These are phyloP conservation scores for Ginglymostoma cirratum DNA, from an alignment of 2,113 vertebrate species.

Conservation along the genomic window DNA sequence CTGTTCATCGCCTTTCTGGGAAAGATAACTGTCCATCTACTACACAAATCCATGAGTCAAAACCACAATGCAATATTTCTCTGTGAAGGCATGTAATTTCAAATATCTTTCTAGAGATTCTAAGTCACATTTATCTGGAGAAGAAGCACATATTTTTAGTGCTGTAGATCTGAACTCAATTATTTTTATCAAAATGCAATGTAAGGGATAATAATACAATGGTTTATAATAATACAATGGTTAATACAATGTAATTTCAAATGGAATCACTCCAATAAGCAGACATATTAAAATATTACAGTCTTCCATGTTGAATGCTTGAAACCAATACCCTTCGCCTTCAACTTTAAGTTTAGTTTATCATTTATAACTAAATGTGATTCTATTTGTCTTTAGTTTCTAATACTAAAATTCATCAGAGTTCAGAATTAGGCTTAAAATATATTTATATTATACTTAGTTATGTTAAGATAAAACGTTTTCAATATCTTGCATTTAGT, in stretches of 20 bases:
- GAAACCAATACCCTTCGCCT: background rate
- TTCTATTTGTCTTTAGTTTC: background rate
- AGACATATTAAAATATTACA: slow-evolving; percentile 1
- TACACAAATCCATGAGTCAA: background rate
- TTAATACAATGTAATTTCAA: background rate
- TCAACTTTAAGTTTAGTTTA: background rate
- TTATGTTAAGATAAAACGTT: background rate
- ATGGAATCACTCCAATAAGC: background rate
- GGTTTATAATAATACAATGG: too few species aligned
- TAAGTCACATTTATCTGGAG: background rate
- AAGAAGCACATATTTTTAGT: background rate
- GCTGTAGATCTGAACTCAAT: background rate
- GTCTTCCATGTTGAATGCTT: background rate
- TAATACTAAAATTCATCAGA: background rate
- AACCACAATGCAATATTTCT: background rate
- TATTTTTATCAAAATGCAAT: background rate
- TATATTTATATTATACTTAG: background rate
- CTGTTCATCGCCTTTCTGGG: background rate
- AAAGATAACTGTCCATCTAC: background rate
- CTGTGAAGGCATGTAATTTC: background rate
- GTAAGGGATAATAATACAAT: background rate
- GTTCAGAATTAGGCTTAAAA: background rate
- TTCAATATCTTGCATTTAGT: background rate
- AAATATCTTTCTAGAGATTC: background rate
- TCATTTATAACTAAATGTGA: background rate